phyloP scores from a whole-genome alignment of 2,888 invertebrate species.

The Hypselothyrea guttata region DNA sequence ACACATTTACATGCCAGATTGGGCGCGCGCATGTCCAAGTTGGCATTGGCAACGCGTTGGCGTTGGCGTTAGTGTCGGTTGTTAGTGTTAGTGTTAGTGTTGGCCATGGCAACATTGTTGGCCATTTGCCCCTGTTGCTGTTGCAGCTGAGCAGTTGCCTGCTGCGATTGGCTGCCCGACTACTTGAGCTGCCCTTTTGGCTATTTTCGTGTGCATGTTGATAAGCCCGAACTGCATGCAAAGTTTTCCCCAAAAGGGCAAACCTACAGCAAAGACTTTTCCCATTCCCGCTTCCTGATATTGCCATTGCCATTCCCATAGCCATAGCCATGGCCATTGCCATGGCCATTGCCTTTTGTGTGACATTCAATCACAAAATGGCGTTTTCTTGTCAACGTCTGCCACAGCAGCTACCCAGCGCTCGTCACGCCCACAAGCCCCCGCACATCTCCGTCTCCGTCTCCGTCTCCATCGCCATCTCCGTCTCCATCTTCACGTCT shows the following conservation, averaged over 20 bases:
- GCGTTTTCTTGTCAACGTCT: slow-evolving; percentile 80
- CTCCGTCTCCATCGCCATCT: neutral
- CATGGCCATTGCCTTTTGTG: slow-evolving; percentile 47
- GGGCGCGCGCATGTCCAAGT: slow-evolving; percentile 73
- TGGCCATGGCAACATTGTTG: slow-evolving; percentile 47
- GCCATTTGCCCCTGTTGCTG: slow-evolving; percentile 57
- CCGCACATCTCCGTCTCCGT: slow-evolving; percentile 13
- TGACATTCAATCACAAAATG: slow-evolving; percentile 81
- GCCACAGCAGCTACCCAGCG: slow-evolving; percentile 57
- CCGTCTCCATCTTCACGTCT: slow-evolving; percentile 17
- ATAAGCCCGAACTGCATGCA: slow-evolving; percentile 72
- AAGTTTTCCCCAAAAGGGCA: slow-evolving; percentile 41
- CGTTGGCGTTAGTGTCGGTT: neutral
- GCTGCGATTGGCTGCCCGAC: slow-evolving; percentile 61
- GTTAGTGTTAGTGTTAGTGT: slow-evolving; percentile 9
- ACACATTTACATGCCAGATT: slow-evolving; percentile 75
- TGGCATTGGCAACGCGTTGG: slow-evolving; percentile 42
- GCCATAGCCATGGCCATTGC: neutral
- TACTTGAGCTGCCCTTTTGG: slow-evolving; percentile 50
- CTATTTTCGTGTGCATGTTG: slow-evolving; percentile 68
- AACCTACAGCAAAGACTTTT: slow-evolving; percentile 25
- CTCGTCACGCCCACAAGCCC: slow-evolving; percentile 66
- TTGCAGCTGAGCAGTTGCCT: slow-evolving; percentile 47
- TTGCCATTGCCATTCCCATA: slow-evolving; percentile 24
- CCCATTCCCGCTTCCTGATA: slow-evolving; percentile 30